Percentiles rank a stretch among this genome's conserved stretches.
Conservation (phyloP, 2,797 vertebrate species). For the Gallinago solitaria region DNA sequence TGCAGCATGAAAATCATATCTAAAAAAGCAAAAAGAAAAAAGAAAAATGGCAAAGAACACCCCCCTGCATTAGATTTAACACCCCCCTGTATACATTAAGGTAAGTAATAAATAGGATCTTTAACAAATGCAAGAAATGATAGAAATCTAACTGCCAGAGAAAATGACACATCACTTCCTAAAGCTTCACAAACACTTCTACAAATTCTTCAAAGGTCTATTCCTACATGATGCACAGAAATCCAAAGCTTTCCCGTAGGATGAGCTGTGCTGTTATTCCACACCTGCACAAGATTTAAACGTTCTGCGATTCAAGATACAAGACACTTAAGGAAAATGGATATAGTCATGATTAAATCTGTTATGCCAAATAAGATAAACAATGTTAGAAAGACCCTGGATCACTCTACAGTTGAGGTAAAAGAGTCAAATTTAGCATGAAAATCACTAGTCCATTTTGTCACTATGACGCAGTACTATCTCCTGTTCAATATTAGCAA, state of each 20-base stretch:
- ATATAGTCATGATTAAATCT: not conserved
- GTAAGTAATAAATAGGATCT: not conserved
- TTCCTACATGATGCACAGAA: not conserved
- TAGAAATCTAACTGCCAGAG: not conserved
- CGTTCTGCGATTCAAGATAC: not conserved
- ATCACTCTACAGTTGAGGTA: not conserved
- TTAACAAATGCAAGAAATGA: not conserved
- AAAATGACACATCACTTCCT: not conserved
- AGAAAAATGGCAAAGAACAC: not conserved
- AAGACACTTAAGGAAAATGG: not conserved
- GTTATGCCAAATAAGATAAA: conserved; percentile 13
- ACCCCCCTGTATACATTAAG: not conserved
- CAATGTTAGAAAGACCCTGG: not conserved
- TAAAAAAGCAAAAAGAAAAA: not conserved
- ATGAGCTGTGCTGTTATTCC: not conserved
- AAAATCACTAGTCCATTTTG: not conserved
- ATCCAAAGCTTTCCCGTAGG: not conserved
- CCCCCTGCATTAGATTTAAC: not conserved
- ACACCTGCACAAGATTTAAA: not conserved
- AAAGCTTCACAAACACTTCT: not conserved
- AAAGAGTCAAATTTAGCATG: not conserved
- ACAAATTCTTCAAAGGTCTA: not conserved
- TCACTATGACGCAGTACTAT: not conserved
- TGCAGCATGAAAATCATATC: not conserved
- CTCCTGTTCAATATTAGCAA: not conserved